Percentiles rank a stretch among this genome's conserved stretches.
Conservation (phyloP, 2,113 vertebrate species). For the Tor tambroides region DNA sequence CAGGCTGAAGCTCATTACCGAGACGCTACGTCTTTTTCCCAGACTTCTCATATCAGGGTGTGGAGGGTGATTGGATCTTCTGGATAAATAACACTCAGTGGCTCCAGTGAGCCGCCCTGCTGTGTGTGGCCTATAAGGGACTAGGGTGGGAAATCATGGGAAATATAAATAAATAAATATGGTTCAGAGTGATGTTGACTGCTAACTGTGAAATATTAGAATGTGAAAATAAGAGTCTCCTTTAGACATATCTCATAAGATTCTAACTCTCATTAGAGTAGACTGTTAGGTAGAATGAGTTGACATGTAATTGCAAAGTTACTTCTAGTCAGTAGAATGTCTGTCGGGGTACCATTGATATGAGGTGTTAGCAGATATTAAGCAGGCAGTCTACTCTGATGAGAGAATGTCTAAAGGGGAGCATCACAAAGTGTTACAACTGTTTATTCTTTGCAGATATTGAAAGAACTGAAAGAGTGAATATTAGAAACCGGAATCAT, state of each 20-base stretch:
- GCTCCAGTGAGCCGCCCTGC: conserved; percentile 17
- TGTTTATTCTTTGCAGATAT: too few relatives aligned
- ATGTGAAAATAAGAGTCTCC: not conserved
- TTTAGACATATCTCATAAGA: too few relatives aligned
- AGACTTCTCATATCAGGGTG: conserved; percentile 24
- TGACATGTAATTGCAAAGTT: not conserved
- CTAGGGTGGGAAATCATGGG: not conserved
- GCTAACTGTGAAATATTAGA: not conserved
- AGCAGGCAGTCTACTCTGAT: too few relatives aligned
- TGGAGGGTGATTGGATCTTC: not conserved
- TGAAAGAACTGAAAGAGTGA: too few relatives aligned
- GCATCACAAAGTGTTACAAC: too few relatives aligned
- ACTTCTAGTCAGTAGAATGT: not conserved
- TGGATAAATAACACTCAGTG: conserved; percentile 77
- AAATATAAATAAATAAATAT: not conserved
- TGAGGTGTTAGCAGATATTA: too few relatives aligned
- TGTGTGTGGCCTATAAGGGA: not conserved
- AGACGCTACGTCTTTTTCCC: conserved; percentile 6
- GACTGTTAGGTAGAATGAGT: not conserved
- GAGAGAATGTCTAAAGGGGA: too few relatives aligned
- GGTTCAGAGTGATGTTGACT: not conserved
- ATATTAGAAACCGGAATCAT: too few relatives aligned
- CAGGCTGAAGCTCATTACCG: conserved; percentile 26
- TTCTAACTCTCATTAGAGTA: not conserved
- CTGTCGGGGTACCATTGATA: too few relatives aligned